These are phyloP conservation scores for Macrobrachium nipponense DNA, from an alignment of 1,140 invertebrate genomes.

Conservation along the genomic window DNA sequence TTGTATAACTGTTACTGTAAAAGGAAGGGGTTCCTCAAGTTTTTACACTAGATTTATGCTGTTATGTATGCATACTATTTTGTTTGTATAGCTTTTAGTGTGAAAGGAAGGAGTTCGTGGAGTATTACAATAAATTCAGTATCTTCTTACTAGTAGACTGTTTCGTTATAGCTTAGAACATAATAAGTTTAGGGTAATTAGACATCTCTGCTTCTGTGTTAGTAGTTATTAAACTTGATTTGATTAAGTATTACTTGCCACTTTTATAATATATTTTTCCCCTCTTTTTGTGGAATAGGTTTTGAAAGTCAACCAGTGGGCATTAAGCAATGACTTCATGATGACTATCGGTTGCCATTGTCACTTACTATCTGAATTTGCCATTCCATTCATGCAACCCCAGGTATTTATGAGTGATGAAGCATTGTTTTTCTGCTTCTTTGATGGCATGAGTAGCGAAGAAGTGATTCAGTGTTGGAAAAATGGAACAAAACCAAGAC, in stretches of 20 bases:
- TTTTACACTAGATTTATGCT: too few relatives aligned
- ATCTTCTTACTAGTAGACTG: too few relatives aligned
- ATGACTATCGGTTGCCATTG: slow-evolving; percentile 39
- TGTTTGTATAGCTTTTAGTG: too few relatives aligned
- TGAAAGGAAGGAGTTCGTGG: too few relatives aligned
- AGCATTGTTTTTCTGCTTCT: slow-evolving; percentile 41
- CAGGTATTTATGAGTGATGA: slow-evolving; percentile 55
- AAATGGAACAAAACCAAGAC: slow-evolving; percentile 22
- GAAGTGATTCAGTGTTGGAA: slow-evolving; percentile 37
- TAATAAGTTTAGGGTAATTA: too few relatives aligned
- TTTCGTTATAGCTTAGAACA: too few relatives aligned
- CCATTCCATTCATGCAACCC: slow-evolving; percentile 50
- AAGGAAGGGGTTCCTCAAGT: too few relatives aligned
- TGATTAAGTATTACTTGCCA: neutral
- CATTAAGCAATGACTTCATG: slow-evolving; percentile 52
- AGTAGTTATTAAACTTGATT: neutral
- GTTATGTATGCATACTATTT: too few relatives aligned
- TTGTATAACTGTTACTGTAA: too few relatives aligned
- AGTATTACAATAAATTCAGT: too few relatives aligned
- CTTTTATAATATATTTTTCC: neutral
- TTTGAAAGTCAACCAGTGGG: slow-evolving; percentile 50
- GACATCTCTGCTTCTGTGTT: neutral
- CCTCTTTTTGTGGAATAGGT: slow-evolving; percentile 23
- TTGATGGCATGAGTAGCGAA: slow-evolving; percentile 43
- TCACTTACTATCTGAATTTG: slow-evolving; percentile 33